Conservation (phyloP, 2,113 vertebrate genomes). For the Elephantulus edwardii region DNA sequence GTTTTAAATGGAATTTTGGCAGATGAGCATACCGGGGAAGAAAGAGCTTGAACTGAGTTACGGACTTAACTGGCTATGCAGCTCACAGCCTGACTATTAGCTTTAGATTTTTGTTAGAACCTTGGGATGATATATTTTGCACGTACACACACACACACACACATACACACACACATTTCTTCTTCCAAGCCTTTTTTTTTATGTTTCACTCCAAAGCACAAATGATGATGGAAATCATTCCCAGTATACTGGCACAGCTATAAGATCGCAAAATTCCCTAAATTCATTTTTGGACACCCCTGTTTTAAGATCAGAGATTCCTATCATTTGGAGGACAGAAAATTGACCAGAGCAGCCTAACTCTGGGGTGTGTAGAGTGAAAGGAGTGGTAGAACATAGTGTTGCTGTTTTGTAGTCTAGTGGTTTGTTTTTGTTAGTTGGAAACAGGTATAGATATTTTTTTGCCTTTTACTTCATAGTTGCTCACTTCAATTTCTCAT, state of each 20-base stretch:
- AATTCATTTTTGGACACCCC: neutral
- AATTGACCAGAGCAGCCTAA: neutral
- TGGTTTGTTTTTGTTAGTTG: neutral
- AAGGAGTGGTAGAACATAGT: too few species aligned
- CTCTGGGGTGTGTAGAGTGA: neutral
- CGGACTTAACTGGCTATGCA: neutral
- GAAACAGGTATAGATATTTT: neutral
- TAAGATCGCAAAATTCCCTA: conserved; percentile 37
- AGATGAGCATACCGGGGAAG: neutral
- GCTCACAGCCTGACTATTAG: conserved; percentile 27
- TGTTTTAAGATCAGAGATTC: conserved; percentile 25
- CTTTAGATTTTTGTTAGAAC: conserved; percentile 6
- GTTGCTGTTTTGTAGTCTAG: neutral
- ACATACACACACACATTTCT: neutral
- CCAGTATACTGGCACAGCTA: neutral
- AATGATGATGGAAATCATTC: conserved; percentile 12
- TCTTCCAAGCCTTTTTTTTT: conserved; percentile 40
- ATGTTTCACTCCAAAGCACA: conserved; percentile 13
- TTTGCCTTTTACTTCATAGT: neutral
- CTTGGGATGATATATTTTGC: neutral
- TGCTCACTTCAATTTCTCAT: conserved; percentile 40
- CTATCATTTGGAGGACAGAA: conserved; percentile 14
- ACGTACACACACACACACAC: neutral
- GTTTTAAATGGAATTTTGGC: conserved; percentile 56
- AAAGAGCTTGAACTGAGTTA: neutral